Evolutionary conservation across 1,140 invertebrate genomes (phyloP).

Genomic region (Diprion similis): DNA sequence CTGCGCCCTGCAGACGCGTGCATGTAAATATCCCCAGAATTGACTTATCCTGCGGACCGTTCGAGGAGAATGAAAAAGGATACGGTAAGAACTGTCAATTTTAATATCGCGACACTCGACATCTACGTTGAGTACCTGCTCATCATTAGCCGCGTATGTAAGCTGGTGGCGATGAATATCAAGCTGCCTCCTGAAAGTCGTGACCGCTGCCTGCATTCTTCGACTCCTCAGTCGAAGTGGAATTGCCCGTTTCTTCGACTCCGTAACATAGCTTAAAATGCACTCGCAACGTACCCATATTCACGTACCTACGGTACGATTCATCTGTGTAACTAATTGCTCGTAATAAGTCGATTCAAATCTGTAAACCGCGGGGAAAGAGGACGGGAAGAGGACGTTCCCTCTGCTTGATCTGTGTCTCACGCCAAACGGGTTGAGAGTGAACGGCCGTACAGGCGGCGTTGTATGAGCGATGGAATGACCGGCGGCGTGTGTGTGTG

Average conservation of each 20-base stretch:
- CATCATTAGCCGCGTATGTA: no score
- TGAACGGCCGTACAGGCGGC: no score
- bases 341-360: background rate
- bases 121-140: no score
- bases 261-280: no score
- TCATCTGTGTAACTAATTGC: no score
- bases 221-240: background rate
- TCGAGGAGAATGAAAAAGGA: background rate
- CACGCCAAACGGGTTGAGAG: background rate
- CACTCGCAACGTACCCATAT: no score
- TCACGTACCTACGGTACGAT: no score
- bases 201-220: no score
- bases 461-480: no score
- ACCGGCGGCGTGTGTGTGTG: background rate
- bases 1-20: background rate
- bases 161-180: no score
- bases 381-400: background rate
- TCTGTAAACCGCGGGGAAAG: background rate
- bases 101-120: background rate
- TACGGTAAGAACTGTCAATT: background rate
- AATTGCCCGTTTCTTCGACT: background rate
- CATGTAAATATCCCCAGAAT: background rate
- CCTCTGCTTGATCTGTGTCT: background rate
- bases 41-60: background rate
- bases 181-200: no score